Percentiles rank a stretch among this genome's conserved stretches.
phyloP scores from a whole-genome alignment of 2,888 invertebrate species.

The Scaeva pyrastri region DNA sequence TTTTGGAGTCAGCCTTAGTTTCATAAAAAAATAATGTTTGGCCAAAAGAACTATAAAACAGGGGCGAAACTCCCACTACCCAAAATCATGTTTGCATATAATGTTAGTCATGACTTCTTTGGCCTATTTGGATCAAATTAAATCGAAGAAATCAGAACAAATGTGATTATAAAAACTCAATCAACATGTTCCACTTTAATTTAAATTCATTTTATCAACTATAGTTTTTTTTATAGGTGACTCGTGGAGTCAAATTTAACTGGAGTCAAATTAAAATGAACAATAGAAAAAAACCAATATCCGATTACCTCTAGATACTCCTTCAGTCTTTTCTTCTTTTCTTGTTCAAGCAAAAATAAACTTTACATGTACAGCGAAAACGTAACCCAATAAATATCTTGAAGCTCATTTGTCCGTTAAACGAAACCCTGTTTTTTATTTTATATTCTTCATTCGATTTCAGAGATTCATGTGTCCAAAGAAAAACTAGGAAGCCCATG shows the following conservation, averaged over 20 bases:
- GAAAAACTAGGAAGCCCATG: conserved; percentile 51
- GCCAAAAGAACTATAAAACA: no score
- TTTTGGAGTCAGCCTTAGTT: no score
- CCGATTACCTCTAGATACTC: conserved; percentile 37
- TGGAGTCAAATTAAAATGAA: conserved; percentile 48
- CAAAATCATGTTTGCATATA: no score
- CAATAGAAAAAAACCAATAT: conserved; percentile 49
- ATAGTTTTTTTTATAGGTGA: background rate
- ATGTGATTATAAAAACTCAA: conserved; percentile 1
- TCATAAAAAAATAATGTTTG: no score
- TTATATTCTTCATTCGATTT: conserved; percentile 27
- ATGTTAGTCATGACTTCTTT: background rate
- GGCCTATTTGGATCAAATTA: background rate
- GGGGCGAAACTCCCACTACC: no score
- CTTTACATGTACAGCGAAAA: background rate
- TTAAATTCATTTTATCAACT: conserved; percentile 17
- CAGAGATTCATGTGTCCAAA: conserved; percentile 36
- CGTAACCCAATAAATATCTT: conserved; percentile 28
- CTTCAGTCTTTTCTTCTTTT: conserved; percentile 31
- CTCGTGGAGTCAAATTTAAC: conserved; percentile 25
- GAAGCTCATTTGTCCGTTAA: conserved; percentile 24
- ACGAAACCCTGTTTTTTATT: conserved; percentile 15
- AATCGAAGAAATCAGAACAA: conserved; percentile 25
- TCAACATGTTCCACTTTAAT: background rate
- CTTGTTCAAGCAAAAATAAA: background rate